Evolutionary conservation across 2,888 invertebrate genomes (phyloP), one percentile per base, ranked within the genome.

Genomic region (Uloborus plumipes): DNA sequence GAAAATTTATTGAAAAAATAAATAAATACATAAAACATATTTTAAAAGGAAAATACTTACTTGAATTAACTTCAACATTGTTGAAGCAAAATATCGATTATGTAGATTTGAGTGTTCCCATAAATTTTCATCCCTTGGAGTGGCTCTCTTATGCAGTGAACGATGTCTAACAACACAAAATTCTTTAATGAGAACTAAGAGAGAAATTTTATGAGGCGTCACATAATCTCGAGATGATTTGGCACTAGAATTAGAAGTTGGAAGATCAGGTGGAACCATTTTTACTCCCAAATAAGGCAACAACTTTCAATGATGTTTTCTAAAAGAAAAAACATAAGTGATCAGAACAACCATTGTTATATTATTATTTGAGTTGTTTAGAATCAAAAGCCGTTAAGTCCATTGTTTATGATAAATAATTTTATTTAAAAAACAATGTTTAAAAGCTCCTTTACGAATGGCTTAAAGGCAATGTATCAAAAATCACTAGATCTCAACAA

Each of bases 51-150:
- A 9, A 39, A 71, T 31, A 16, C 18, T 69, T 75, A 88, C 93
- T 91, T 94, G 94, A 85, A 95, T 93, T 39, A 96, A 89, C 89
- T 94, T 94, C 18, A 96, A 90, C 49, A 94, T 91, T 9, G 94
- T 91, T 89, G 95, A 93, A 89, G 95, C 94, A 88, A 96, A 95
- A 88, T 94, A 93, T 86, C 94, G 92, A 77, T 94, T 91, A 85
- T 93, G 91, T 59, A 70, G 73, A 64, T 64, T 70, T 15, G 81
- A 55, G 59, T 84, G 81, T 39, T 73, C 71, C 77, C 81, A 84
- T 53, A 62, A 39, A 53, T 59, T 62, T 22, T 77, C 81, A n/a
- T 76, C 79, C 3, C 47, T 76, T 59, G 64, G 39, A 7, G 20
- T 26, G 14, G 51, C 31, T 1, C 70, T 49, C 22, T 74, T 81